Conservation (phyloP, 1,140 invertebrate species). For the Drosophila elegans region DNA sequence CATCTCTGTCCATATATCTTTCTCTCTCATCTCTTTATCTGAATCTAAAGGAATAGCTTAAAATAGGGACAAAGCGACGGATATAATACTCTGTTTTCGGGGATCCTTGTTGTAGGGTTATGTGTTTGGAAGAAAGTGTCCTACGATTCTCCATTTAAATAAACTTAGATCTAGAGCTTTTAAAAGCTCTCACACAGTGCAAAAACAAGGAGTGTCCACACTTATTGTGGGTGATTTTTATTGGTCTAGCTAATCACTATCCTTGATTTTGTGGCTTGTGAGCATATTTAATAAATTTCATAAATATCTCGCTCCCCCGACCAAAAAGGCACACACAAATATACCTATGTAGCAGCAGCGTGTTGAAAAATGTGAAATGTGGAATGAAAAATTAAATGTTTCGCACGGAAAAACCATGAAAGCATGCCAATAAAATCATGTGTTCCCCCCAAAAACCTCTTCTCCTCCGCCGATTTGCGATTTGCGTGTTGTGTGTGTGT, state of each 20-base stretch:
- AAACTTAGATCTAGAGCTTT: conserved; percentile 3
- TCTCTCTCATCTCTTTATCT: conserved; percentile 1
- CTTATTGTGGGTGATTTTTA: conserved; percentile 43
- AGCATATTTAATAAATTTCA: conserved; percentile 73
- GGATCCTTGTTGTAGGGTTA: not conserved
- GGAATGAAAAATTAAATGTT: conserved; percentile 52
- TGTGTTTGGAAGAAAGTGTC: not conserved
- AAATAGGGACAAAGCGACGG: conserved; percentile 5
- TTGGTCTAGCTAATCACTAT: conserved; percentile 51
- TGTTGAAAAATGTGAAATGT: conserved; percentile 40
- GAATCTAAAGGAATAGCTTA: conserved; percentile 7
- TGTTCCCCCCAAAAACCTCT: conserved; percentile 25
- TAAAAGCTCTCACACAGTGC: conserved; percentile 7
- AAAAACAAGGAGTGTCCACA: conserved; percentile 1
- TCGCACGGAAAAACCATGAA: conserved; percentile 65
- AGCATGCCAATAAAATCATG: conserved; percentile 81
- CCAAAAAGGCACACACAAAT: conserved; percentile 11
- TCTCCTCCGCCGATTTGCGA: conserved; percentile 1
- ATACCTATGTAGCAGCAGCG: conserved; percentile 14
- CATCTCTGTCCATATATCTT: conserved; percentile 12
- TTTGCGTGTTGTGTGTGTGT: conserved; percentile 45
- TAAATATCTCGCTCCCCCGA: conserved; percentile 48
- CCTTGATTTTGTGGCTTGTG: conserved; percentile 38
- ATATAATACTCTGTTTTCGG: not conserved
- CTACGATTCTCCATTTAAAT: not conserved